A percentile compares a stretch with the other conserved stretches of the same genome.
These are phyloP conservation scores for Ametastegia equiseti DNA, from an alignment of 2,888 invertebrate genomes.

Conservation along the genomic window DNA sequence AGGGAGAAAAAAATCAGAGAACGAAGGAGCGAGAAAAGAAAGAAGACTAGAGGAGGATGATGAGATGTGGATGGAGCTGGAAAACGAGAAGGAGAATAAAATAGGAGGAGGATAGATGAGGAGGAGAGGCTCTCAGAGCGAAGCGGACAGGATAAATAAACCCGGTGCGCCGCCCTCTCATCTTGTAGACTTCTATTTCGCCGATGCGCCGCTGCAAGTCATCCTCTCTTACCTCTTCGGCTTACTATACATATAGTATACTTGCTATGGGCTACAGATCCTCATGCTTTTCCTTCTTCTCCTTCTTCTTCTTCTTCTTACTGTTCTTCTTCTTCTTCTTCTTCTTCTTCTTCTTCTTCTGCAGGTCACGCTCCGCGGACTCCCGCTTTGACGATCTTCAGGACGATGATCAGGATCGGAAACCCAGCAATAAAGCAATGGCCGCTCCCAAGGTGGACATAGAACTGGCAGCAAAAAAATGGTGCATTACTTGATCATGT, in stretches of 20 bases:
- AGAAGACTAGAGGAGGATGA: slow-evolving; percentile 38
- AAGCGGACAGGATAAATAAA: slow-evolving; percentile 73
- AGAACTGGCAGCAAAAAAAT: background rate
- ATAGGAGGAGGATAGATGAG: slow-evolving; percentile 24
- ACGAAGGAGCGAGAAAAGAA: slow-evolving; percentile 19
- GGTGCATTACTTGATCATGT: background rate
- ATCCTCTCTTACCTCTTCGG: slow-evolving; percentile 39
- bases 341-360: too few species aligned
- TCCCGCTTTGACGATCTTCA: slow-evolving; percentile 4
- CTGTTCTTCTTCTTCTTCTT: too few species aligned
- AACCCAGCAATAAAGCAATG: slow-evolving; percentile 1
- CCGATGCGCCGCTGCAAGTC: slow-evolving; percentile 58
- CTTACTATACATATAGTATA: background rate
- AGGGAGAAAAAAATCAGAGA: slow-evolving; percentile 24
- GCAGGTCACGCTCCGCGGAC: slow-evolving; percentile 38
- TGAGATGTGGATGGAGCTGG: slow-evolving; percentile 26
- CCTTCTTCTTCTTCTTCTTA: too few species aligned
- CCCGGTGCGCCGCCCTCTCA: slow-evolving; percentile 73
- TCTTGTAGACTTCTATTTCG: slow-evolving; percentile 73
- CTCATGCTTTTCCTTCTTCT: too few species aligned
- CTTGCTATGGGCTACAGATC: background rate
- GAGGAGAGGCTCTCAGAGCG: slow-evolving; percentile 51
- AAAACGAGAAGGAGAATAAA: slow-evolving; percentile 43
- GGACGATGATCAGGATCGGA: background rate
- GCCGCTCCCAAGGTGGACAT: background rate